phyloP scores from a whole-genome alignment of 2,113 vertebrate species.

The Chaetorhynchus papuensis region DNA sequence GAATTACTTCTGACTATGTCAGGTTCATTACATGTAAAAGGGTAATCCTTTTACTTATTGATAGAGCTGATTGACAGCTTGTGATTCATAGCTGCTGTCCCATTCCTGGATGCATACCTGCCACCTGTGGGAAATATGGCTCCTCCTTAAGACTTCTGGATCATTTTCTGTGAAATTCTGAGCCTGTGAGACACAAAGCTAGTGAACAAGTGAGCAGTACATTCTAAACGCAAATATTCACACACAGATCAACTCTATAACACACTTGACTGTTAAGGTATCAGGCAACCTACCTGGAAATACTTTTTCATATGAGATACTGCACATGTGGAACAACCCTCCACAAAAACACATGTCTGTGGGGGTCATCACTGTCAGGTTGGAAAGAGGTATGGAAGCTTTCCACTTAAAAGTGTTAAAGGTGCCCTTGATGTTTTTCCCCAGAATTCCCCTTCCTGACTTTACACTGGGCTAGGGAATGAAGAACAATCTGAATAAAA shows the following conservation, averaged over 20 bases:
- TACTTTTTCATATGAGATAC: background rate
- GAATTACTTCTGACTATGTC: background rate
- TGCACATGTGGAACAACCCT: background rate
- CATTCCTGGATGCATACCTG: background rate
- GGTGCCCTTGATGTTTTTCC: background rate
- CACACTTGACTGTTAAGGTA: background rate
- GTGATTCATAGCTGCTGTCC: background rate
- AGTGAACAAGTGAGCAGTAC: background rate
- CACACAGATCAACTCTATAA: rapidly evolving
- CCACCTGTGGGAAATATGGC: background rate
- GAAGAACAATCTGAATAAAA: background rate
- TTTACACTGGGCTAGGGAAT: background rate
- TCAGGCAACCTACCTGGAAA: background rate
- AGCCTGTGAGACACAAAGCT: background rate
- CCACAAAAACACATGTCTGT: background rate
- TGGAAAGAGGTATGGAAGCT: background rate
- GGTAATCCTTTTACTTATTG: background rate
- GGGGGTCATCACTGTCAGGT: background rate
- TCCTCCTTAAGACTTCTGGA: background rate
- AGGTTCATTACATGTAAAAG: background rate
- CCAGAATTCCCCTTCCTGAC: background rate
- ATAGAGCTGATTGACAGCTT: background rate
- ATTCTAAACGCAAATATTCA: background rate
- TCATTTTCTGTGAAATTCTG: background rate
- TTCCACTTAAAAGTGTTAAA: background rate